Base-by-base conservation (phyloP, 2,888 invertebrate genomes). In the Chorisops tibialis region DNA sequence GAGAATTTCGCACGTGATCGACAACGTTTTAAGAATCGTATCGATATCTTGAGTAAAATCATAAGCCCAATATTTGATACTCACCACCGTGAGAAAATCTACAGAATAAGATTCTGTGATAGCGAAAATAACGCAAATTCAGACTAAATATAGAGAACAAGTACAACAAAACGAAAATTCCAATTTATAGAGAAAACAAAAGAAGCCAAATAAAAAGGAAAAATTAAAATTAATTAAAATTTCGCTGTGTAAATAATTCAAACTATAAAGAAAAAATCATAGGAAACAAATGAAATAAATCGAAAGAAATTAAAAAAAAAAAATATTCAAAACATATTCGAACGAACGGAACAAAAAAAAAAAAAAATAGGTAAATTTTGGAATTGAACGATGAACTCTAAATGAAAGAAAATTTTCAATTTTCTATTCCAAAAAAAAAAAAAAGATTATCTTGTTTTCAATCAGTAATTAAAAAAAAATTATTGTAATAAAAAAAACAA, bases 1-100 rank as follows among this genome's bases (percentile, higher is more conserved):
- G 83, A 85, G 71, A 74, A 80, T 63, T 76, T 77, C 67, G 82
- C 81, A 0, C 71, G 82, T 0, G 87, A 87, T 70, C 72, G 74
- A 16, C 70, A 67, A 45, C 70, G 76, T 64, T 76, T 79, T 68
- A 69, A 70, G 54, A 66, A 72, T 22, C 68, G 77, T 41, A 72
- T 76, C 45, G 68, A 71, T 24, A 66, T 70, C n/a, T 64, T 72
- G 7, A 69, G 71, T 2, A 65, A 65, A 35, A 67, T 68, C 49
- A 64, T 78, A 41, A 69, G 72, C 64, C 71, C 70, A 35, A 67
- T 77, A 62, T 65, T 77, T 22, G 69, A 67, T 48, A 66, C 68
- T 12, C 69, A 71, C 45, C 78, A 77, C 69, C 72, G 78, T 62
- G 70, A 72, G 22, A 72, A 70, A 62, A 71, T 77, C 62, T 77